Conservation (phyloP, 2,888 invertebrate species). For the Cantharis nigra region DNA sequence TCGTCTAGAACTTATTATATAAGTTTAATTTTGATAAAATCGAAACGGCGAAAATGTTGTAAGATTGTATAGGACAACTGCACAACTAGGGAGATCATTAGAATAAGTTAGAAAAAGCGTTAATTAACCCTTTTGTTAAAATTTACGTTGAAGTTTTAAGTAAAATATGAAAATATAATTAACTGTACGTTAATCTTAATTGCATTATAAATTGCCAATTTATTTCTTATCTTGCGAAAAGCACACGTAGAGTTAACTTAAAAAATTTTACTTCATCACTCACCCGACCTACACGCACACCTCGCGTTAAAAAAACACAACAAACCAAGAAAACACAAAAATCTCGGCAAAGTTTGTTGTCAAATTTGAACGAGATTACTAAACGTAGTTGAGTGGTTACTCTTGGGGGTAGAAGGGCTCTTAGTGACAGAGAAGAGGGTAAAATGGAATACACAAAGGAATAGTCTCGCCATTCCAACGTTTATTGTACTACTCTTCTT, state of each 20-base stretch:
- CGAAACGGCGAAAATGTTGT: not conserved
- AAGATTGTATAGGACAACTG: not conserved
- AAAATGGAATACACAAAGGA: conserved; percentile 31
- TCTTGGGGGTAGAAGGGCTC: conserved; percentile 30
- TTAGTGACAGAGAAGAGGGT: conserved; percentile 29
- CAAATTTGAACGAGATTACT: conserved; percentile 37
- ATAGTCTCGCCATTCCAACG: conserved; percentile 29
- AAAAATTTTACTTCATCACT: not conserved
- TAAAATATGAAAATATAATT: not conserved
- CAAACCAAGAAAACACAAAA: not conserved
- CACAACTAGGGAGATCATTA: not conserved
- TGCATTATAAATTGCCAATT: not conserved
- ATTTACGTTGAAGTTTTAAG: not conserved
- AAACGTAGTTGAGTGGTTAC: conserved; percentile 34
- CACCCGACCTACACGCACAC: not conserved
- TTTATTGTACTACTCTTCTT: conserved; percentile 27
- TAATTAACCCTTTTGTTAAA: not conserved
- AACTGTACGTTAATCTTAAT: not conserved
- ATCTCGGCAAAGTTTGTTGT: conserved; percentile 36
- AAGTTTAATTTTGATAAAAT: not conserved
- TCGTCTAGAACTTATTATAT: not conserved
- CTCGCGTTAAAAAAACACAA: not conserved
- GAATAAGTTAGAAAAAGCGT: not conserved
- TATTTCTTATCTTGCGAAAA: not conserved
- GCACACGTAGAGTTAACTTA: not conserved